Conservation (phyloP, 2,113 vertebrate species). For the Tichodroma muraria region DNA sequence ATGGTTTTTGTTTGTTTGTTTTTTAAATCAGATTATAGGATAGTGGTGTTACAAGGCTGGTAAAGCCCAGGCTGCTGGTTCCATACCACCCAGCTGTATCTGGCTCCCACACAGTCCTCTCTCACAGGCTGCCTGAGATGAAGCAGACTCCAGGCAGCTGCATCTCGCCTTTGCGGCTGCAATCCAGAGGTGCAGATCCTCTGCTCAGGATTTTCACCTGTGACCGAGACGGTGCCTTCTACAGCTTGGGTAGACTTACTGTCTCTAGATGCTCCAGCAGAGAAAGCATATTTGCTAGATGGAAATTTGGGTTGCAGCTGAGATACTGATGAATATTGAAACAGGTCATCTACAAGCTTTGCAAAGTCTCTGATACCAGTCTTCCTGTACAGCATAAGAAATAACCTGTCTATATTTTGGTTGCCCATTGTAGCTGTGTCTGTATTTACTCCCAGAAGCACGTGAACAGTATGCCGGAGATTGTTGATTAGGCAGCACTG, state of each 20-base stretch:
- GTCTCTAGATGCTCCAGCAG: neutral
- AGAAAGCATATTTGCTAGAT: neutral
- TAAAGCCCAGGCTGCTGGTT: neutral
- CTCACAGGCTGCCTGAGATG: neutral
- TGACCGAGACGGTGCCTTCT: neutral
- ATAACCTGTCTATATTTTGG: neutral
- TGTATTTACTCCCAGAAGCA: neutral
- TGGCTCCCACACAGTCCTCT: rapidly evolving
- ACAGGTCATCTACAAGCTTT: neutral
- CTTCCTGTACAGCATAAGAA: neutral
- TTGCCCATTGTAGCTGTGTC: neutral
- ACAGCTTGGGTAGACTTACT: neutral
- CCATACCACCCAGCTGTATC: neutral
- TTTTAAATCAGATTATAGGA: neutral
- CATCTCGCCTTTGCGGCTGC: neutral
- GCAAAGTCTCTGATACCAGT: neutral
- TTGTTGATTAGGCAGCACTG: neutral
- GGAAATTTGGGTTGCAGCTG: neutral
- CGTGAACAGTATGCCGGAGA: rapidly evolving
- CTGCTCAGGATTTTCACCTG: neutral
- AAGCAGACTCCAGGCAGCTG: neutral
- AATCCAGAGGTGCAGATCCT: neutral
- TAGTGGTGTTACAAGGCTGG: neutral
- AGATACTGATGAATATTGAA: neutral
- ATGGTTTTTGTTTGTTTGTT: neutral